Evolutionary conservation across 2,113 vertebrate genomes (phyloP).

Genomic region (Spea bombifrons): DNA sequence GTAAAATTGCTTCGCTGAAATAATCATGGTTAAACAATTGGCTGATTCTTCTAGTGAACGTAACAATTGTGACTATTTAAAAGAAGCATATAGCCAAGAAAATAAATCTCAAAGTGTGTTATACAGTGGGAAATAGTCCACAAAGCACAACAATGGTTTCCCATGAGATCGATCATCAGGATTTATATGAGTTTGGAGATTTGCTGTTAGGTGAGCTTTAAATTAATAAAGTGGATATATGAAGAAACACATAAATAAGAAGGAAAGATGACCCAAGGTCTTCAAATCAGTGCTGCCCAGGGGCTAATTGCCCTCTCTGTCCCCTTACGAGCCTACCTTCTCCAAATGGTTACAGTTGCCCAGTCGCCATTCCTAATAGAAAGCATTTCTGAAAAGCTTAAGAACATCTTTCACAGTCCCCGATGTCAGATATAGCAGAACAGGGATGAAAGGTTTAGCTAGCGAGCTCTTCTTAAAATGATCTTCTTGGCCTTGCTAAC

Average conservation of each 20-base stretch:
- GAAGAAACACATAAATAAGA: too few species aligned
- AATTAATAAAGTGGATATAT: too few species aligned
- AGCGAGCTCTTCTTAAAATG: slow-evolving; percentile 24
- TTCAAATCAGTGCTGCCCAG: too few species aligned
- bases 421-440: slow-evolving; percentile 21
- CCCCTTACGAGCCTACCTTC: too few species aligned
- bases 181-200: too few species aligned
- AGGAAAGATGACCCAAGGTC: too few species aligned
- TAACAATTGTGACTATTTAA: slow-evolving; percentile 12
- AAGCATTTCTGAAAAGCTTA: slow-evolving; percentile 3
- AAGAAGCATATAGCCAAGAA: slow-evolving; percentile 16
- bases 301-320: too few species aligned
- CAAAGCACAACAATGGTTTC: slow-evolving; percentile 1
- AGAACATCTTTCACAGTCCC: slow-evolving; percentile 30
- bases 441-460: slow-evolving; percentile 32
- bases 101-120: slow-evolving; percentile 13
- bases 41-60: background rate
- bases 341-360: too few species aligned
- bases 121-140: slow-evolving; percentile 2
- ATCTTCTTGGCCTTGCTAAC: slow-evolving; percentile 41
- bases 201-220: too few species aligned
- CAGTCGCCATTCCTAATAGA: too few species aligned
- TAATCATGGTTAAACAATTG: slow-evolving; percentile 6
- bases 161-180: background rate
- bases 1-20: background rate